Evolutionary conservation across 64 coral and sea anemone genomes (phyloP).

Genomic region (Hydrozoanthus tunicans): DNA sequence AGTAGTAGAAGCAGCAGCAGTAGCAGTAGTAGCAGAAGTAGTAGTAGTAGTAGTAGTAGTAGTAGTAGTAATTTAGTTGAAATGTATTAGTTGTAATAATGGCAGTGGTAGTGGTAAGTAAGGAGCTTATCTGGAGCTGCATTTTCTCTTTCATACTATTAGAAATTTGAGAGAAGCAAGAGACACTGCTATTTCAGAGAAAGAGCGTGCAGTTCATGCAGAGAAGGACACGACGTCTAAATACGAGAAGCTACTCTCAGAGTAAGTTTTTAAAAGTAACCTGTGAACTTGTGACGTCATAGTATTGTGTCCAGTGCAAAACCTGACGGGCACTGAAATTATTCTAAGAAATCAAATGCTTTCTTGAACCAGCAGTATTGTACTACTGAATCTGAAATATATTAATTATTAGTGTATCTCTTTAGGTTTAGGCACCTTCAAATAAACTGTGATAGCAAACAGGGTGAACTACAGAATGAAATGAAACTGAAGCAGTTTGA

Average conservation of each 20-base stretch:
- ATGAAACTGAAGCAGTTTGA: conserved; percentile 98
- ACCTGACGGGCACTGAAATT: too few species aligned
- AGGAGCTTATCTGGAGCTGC: neutral
- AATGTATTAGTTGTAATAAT: too few species aligned
- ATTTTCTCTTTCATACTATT: neutral
- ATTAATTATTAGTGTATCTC: neutral
- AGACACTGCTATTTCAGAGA: conserved; percentile 79
- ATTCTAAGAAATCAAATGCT: too few species aligned
- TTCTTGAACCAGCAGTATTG: too few species aligned
- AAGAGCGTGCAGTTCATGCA: conserved; percentile 65
- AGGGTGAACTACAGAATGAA: conserved; percentile 89
- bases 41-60: too few species aligned
- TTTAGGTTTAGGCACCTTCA: conserved; percentile 87
- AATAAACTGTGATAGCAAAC: conserved; percentile 75
- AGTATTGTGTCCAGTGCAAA: too few species aligned
- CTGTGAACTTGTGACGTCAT: neutral
- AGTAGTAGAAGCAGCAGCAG: too few species aligned
- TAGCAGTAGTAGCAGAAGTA: too few species aligned
- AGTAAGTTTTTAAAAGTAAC: conserved; percentile 62
- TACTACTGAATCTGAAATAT: too few species aligned
- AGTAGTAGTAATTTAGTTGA: too few species aligned
- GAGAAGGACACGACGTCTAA: conserved; percentile 68
- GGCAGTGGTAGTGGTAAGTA: too few species aligned
- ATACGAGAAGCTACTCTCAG: conserved; percentile 80
- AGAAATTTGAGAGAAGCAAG: conserved; percentile 92